Conservation (phyloP, 2,113 vertebrate species). For the Strix uralensis region DNA sequence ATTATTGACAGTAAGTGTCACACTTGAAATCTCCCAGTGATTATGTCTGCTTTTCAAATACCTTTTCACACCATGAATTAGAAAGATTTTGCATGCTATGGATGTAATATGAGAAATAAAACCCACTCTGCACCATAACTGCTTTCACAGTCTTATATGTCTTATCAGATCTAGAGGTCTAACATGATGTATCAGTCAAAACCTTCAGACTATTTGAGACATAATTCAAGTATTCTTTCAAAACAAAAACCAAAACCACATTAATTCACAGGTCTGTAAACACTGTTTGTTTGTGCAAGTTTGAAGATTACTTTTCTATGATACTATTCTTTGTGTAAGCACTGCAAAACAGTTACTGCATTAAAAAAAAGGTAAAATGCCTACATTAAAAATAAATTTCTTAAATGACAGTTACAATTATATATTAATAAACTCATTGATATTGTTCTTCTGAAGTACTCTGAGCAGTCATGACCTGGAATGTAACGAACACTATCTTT, state of each 20-base stretch:
- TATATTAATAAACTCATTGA: background rate
- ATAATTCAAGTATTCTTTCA: background rate
- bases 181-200: background rate
- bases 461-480: background rate
- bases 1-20: background rate
- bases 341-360: background rate
- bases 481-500: background rate
- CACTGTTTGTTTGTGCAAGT: background rate
- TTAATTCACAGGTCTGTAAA: background rate
- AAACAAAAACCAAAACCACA: background rate
- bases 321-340: fast-evolving
- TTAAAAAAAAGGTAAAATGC: background rate
- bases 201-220: background rate
- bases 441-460: background rate
- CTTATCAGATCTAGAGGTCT: background rate
- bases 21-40: background rate
- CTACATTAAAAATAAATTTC: background rate
- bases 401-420: background rate
- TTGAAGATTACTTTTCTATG: background rate
- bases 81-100: background rate
- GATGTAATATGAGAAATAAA: background rate
- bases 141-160: background rate
- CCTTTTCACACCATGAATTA: background rate
- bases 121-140: background rate
- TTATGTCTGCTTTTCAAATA: background rate